These are phyloP conservation scores for Ptychodera flava DNA, from an alignment of 35 echinoderm and acorn worm genomes.

Conservation along the genomic window DNA sequence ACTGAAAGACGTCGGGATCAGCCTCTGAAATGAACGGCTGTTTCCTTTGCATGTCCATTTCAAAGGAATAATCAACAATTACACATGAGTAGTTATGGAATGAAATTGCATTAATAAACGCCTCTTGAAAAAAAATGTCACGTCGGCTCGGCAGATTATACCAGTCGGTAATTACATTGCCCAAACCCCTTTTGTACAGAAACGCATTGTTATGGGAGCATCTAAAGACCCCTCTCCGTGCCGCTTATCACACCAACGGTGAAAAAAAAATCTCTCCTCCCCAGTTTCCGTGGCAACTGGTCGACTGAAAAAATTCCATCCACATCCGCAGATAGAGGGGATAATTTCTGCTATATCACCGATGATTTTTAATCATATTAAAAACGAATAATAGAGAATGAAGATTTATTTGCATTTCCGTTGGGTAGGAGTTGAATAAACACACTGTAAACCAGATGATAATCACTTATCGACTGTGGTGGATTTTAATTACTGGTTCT, in stretches of 20 bases:
- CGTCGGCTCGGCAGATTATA: not conserved
- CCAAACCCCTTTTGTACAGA: not conserved
- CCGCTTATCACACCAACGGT: not conserved
- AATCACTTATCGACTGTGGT: no score
- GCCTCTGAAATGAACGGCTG: not conserved
- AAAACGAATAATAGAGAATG: not conserved
- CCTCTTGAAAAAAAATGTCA: not conserved
- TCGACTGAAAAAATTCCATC: not conserved
- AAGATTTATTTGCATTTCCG: not conserved
- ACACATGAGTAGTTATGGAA: not conserved
- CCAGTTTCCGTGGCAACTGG: not conserved
- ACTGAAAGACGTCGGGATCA: no score
- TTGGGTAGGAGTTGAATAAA: not conserved
- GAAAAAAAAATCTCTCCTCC: not conserved
- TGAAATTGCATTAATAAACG: not conserved
- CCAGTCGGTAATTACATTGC: not conserved
- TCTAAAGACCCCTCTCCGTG: not conserved
- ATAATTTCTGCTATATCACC: not conserved
- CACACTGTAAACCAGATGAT: not conserved
- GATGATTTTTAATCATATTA: not conserved
- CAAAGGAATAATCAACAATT: not conserved
- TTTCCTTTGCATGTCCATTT: not conserved
- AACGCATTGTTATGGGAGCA: no score
- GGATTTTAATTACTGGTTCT: no score
- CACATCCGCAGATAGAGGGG: not conserved